phyloP scores from a whole-genome alignment of 2,113 vertebrate genomes.

The Xenopus borealis region DNA sequence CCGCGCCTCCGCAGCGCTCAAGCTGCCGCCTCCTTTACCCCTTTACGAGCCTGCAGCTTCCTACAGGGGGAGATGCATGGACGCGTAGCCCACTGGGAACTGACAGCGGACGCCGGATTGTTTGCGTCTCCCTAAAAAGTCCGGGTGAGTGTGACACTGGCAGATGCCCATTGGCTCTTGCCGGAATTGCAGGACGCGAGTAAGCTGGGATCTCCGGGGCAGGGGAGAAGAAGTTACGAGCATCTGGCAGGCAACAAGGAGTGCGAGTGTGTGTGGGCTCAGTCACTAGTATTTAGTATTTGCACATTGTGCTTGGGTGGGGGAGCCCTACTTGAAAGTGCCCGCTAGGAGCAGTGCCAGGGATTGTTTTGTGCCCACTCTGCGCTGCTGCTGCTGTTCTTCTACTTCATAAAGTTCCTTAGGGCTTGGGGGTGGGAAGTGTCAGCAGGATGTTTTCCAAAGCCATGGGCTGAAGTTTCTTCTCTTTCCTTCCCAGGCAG shows the following conservation, averaged over 20 bases:
- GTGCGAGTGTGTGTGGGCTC: neutral
- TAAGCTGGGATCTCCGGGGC: neutral
- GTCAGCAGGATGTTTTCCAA: conserved; percentile 37
- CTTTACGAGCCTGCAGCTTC: conserved; percentile 7
- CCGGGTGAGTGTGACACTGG: neutral
- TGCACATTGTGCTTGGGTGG: no score
- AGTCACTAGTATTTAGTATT: no score
- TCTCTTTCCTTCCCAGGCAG: conserved; percentile 40
- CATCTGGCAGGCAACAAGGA: conserved; percentile 13
- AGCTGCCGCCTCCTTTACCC: conserved; percentile 9
- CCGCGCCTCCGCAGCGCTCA: conserved; percentile 1
- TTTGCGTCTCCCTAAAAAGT: neutral
- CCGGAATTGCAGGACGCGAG: neutral
- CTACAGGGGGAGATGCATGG: conserved; percentile 23
- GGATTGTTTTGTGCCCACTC: neutral
- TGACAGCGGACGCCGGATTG: conserved; percentile 9
- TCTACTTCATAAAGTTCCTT: neutral
- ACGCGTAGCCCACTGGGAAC: conserved; percentile 28
- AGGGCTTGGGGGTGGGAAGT: conserved; percentile 26
- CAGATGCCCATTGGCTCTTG: neutral
- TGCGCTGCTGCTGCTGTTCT: neutral
- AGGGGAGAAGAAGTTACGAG: neutral
- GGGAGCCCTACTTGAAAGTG: no score
- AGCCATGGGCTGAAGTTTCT: conserved; percentile 25
- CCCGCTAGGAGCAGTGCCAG: neutral